These are phyloP conservation scores for Cephus rjabovi DNA, from an alignment of 2,888 invertebrate species.

Conservation along the genomic window DNA sequence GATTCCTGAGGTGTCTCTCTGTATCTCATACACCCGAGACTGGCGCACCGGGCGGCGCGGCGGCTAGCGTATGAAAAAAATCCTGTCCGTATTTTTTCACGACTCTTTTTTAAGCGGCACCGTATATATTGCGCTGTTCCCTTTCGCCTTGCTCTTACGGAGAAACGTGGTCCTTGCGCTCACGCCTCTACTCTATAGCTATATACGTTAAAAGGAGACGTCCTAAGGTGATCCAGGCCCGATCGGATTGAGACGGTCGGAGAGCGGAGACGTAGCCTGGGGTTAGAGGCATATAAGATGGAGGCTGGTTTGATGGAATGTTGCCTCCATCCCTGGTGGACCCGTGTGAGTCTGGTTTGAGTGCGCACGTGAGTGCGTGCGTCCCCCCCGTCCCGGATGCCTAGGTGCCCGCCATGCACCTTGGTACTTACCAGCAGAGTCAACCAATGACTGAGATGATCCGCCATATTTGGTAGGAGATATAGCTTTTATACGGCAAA, in stretches of 20 bases:
- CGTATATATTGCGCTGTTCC: neutral
- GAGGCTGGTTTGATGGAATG: slow-evolving; percentile 66
- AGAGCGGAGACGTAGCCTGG: slow-evolving; percentile 22
- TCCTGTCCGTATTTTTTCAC: slow-evolving; percentile 21
- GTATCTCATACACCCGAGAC: neutral
- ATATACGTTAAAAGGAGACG: slow-evolving; percentile 12
- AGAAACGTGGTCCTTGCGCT: neutral
- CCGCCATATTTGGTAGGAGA: slow-evolving; percentile 49
- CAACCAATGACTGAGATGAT: slow-evolving; percentile 35
- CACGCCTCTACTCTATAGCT: slow-evolving; percentile 6
- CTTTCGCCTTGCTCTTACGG: neutral
- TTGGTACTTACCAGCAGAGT: slow-evolving; percentile 30
- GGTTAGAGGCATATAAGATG: slow-evolving; percentile 57
- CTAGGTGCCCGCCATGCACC: neutral
- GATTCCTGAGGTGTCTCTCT: neutral
- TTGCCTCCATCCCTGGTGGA: slow-evolving; percentile 51
- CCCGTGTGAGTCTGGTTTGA: neutral
- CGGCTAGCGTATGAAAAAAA: slow-evolving; percentile 16
- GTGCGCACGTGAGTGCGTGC: neutral
- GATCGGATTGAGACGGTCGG: slow-evolving; percentile 22
- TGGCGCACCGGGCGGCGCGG: neutral
- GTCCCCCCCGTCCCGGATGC: slow-evolving; percentile 14
- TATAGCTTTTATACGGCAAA: slow-evolving; percentile 36
- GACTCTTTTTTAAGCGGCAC: neutral
- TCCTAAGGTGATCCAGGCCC: slow-evolving; percentile 16